Percentiles rank a stretch among this genome's conserved stretches.
These are phyloP conservation scores for Phenganax marumi DNA, from an alignment of 92 coral and sea anemone species.

Conservation along the genomic window DNA sequence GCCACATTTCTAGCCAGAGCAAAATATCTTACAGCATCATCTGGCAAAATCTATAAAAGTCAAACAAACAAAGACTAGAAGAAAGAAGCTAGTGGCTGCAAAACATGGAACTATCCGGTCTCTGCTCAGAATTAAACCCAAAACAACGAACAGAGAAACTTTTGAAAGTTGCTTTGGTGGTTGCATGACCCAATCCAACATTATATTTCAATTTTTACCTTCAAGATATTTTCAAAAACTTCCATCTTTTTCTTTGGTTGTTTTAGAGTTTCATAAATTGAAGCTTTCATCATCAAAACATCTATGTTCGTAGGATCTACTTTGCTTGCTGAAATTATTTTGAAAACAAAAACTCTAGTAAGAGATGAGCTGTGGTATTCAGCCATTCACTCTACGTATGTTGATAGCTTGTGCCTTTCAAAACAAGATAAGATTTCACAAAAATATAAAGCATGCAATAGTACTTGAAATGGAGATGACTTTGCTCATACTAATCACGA, in stretches of 20 bases:
- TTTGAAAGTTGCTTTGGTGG: too few species aligned
- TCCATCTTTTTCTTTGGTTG: slow-evolving; percentile 86
- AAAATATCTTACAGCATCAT: slow-evolving; percentile 70
- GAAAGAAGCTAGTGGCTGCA: too few species aligned
- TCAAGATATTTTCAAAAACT: slow-evolving; percentile 64
- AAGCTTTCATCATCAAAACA: slow-evolving; percentile 81
- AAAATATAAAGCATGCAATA: too few species aligned
- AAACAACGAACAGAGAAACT: neutral
- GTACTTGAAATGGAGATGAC: too few species aligned
- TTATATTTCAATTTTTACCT: slow-evolving; percentile 46
- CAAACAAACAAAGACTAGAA: too few species aligned
- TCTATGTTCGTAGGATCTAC: slow-evolving; percentile 69
- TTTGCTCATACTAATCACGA: neutral
- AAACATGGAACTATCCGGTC: too few species aligned
- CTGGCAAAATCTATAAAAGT: slow-evolving; percentile 63
- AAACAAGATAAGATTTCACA: too few species aligned
- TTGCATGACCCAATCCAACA: neutral
- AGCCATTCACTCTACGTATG: neutral
- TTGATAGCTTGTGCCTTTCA: neutral
- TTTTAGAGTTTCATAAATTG: slow-evolving; percentile 77
- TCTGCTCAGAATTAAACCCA: too few species aligned
- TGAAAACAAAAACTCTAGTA: neutral
- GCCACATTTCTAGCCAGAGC: slow-evolving; percentile 81
- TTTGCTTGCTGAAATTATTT: slow-evolving; percentile 66
- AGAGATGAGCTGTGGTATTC: neutral